phyloP scores from a whole-genome alignment of 1,140 invertebrate genomes.

The Calliopsis andreniformis region DNA sequence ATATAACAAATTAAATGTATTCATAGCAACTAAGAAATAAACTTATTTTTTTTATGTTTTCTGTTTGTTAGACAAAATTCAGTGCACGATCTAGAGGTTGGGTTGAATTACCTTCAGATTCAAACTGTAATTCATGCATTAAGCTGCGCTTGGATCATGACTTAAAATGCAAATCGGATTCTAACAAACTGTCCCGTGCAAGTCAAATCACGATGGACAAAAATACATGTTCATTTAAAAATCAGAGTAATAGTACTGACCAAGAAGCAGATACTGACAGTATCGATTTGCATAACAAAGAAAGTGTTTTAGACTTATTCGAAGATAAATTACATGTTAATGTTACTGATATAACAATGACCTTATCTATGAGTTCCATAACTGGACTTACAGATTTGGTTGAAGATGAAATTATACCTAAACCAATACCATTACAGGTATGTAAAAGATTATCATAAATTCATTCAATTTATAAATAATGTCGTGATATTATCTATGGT shows the following conservation, averaged over 20 bases:
- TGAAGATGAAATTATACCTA: conserved; percentile 91
- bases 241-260: conserved; percentile 31
- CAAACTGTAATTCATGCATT: conserved; percentile 81
- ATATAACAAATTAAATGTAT: conserved; percentile 18
- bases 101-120: conserved; percentile 84
- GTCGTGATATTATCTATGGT: conserved; percentile 15
- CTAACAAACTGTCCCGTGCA: conserved; percentile 75
- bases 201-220: conserved; percentile 55
- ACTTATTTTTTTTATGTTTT: conserved; percentile 53
- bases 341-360: conserved; percentile 86
- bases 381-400: conserved; percentile 90
- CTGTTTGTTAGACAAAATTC: conserved; percentile 86
- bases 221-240: conserved; percentile 44
- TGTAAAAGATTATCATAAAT: conserved; percentile 39
- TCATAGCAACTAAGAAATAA: neutral
- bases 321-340: conserved; percentile 83
- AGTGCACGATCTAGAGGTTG: conserved; percentile 87
- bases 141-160: conserved; percentile 85
- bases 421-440: conserved; percentile 90
- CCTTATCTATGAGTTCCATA: conserved; percentile 90
- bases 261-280: neutral
- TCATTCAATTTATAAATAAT: neutral
- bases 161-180: conserved; percentile 79
- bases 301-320: conserved; percentile 73
- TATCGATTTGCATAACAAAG: conserved; percentile 74